Base-by-base conservation (phyloP, 2,797 vertebrate genomes). In the Acanthurus lineatus region DNA sequence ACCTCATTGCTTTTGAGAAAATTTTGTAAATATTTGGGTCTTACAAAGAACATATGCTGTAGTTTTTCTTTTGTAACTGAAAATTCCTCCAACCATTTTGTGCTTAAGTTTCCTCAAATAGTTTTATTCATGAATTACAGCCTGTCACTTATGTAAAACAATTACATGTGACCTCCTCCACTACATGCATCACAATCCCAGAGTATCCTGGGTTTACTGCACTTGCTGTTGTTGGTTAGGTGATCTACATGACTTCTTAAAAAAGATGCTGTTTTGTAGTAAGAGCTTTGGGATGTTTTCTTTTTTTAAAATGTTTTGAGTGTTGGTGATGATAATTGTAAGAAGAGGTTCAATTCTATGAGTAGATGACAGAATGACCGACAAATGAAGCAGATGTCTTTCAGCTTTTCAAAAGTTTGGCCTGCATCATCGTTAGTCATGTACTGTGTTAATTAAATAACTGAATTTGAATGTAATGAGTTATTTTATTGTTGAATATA, bases 401-500 rank as follows among this genome's bases (percentile, higher is more conserved):
- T 22, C 48, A 45, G 9, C 60, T 73, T 44, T 62, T 61, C 7
- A 58, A 35, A 67, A 20, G 28, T 56, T 74, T 45, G 59, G 14
- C 38, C 35, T 49, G 8, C 6, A 19, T 84, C 6, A 63, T 15
- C 66, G 35, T 62, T 8, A 53, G 60, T 79, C 44, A 42, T 69
- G 22, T 66, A 42, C 28, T 73, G 45, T 78, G 22, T 71, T 79
- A 6, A 69, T 63, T 72, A 35, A 52, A 54, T 20, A 32, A 64
- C 11, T 75, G 25, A 40, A 77, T 81, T 88, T 86, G 77, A 82
- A 68, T 82, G 48, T 53, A 25, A 76, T 66, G 20, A 73, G 4
- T 57, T 19, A 48, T 49, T 49, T 66, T 15, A 72, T 20, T 65
- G 28, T 83, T 19, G 65, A 38, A 15, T 73, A 42, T 32, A 85